Evolutionary conservation across 2,797 vertebrate genomes (phyloP).

Genomic region (Schizothorax lantsangensis): DNA sequence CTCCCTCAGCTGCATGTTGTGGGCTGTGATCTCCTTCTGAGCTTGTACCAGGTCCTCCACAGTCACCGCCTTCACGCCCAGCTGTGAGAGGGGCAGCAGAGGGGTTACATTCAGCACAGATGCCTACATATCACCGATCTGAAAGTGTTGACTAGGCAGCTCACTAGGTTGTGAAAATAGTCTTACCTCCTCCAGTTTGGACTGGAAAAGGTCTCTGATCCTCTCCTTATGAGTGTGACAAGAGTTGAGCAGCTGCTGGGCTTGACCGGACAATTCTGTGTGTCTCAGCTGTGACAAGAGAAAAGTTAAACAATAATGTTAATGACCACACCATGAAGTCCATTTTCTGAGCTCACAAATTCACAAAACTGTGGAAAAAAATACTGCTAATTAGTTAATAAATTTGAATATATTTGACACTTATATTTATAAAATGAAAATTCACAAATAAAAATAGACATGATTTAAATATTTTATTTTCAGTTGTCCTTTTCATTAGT

Average conservation of each 20-base stretch:
- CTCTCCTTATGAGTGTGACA: conserved; percentile 95
- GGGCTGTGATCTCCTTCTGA: conserved; percentile 96
- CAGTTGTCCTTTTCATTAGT: too few relatives aligned
- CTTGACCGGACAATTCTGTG: conserved; percentile 87
- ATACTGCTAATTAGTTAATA: too few relatives aligned
- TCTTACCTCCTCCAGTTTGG: conserved; percentile 94
- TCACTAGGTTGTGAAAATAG: not conserved
- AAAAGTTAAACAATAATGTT: not conserved
- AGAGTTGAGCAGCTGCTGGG: conserved; percentile 89
- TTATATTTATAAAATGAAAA: too few relatives aligned
- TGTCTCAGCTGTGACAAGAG: conserved; percentile 86
- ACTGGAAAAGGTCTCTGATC: conserved; percentile 93
- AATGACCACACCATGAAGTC: not conserved
- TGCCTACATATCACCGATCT: conserved; percentile 11
- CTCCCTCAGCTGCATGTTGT: conserved; percentile 95
- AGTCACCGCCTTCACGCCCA: conserved; percentile 96
- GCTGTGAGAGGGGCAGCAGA: conserved; percentile 68
- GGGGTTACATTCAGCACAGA: conserved; percentile 1
- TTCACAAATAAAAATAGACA: too few relatives aligned
- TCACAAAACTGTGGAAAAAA: too few relatives aligned
- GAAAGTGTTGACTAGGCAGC: not conserved
- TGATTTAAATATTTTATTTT: too few relatives aligned
- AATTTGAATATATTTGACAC: too few relatives aligned
- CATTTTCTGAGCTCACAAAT: not conserved
- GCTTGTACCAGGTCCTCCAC: conserved; percentile 96